Conservation (phyloP, 2,797 vertebrate genomes). For the Perodicticus potto region DNA sequence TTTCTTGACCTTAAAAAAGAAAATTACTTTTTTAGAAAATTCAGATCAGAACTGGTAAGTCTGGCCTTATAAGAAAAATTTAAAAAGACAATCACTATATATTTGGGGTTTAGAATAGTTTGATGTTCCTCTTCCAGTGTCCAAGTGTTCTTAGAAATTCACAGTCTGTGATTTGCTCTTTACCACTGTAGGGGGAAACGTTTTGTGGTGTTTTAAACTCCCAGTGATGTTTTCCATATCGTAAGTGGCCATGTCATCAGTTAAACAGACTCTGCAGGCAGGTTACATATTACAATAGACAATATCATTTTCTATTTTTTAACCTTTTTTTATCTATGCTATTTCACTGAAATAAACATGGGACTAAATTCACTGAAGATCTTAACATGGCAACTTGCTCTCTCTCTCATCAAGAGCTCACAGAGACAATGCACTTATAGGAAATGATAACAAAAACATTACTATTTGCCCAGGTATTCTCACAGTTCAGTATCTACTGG, state of each 20-base stretch:
- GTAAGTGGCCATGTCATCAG: not conserved
- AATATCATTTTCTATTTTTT: not conserved
- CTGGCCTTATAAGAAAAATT: not conserved
- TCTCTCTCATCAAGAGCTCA: not conserved
- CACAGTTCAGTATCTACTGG: constrained; percentile 72
- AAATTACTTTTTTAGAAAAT: not conserved
- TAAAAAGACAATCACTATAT: not conserved
- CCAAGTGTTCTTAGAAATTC: not conserved
- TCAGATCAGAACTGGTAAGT: not conserved
- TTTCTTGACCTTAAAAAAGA: constrained; percentile 28
- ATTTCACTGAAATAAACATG: not conserved
- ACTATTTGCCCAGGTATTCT: constrained; percentile 69
- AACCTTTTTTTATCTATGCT: not conserved
- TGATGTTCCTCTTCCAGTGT: not conserved
- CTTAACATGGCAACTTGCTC: not conserved
- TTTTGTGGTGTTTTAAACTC: not conserved
- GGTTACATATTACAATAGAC: not conserved
- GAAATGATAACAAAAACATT: constrained; percentile 76
- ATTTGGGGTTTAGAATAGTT: not conserved
- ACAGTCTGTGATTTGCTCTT: not conserved
- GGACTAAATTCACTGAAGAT: not conserved
- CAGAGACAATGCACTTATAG: constrained; percentile 59
- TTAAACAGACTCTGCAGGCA: not conserved
- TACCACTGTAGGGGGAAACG: not conserved
- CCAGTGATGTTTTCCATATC: not conserved